Base-by-base conservation (phyloP, 1,140 invertebrate genomes). In the Oryctes rhinoceros region DNA sequence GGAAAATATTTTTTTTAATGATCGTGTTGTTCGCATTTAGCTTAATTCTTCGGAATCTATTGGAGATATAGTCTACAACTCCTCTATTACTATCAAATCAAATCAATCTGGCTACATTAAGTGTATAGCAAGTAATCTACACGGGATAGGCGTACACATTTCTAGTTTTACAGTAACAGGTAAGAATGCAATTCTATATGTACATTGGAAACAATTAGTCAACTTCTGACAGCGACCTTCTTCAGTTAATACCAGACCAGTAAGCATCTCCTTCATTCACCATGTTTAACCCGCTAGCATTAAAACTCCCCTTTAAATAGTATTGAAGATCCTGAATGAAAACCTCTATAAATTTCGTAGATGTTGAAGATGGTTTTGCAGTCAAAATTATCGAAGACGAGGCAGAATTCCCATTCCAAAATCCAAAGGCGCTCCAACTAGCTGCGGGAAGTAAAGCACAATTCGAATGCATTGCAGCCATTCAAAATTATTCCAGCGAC, bases 81-180 rank as follows among this genome's bases (percentile, higher is more conserved):
- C 24, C n/a, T 35, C 7, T 0, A 39, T 65, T n/a, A 24, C 15
- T 76, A 35, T 82, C 48, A 80, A 49, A 11, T 62, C 79, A 35
- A 53, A 79, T 49, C 77, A 80, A 18, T 47, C 44, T 10, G 79
- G 79, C 53, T 75, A 71, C n/a, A 37, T 84, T 3, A 49, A 78
- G n/a, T 84, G 82, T 49, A 76, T 15, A 37, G 83, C 82, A 67
- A 67, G 80, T 76, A 82, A 78, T 78, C 20, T 18, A 7, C 1
- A 78, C 9, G 65, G 79, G 4, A 44, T 3, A 4, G 49, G 75
- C 24, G 24, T 76, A 53, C n/a, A 37, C 20, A 76, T 79, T 71
- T n/a, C 59, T 13, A 47, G 24, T 24, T 79, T 35, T 47, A 71
- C 71, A 3, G 53, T 81, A 11, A 80, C 71, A 76, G 78, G 78